Evolutionary conservation across 2,888 invertebrate genomes (phyloP).

Genomic region (Spilosoma lubricipeda): DNA sequence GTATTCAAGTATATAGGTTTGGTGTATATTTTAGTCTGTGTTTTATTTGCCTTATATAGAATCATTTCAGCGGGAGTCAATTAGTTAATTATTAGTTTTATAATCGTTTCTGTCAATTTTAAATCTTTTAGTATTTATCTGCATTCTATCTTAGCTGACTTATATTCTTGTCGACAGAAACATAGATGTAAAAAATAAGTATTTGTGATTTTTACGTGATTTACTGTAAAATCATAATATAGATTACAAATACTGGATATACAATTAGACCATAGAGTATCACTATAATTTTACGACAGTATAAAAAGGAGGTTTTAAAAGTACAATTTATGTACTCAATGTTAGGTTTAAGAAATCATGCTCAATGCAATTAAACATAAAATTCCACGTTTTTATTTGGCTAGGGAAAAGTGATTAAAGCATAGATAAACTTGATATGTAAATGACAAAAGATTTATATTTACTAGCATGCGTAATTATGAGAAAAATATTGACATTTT

Average conservation of each 20-base stretch:
- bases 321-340: slow-evolving; percentile 45
- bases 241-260: background rate
- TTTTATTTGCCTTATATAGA: slow-evolving; percentile 2
- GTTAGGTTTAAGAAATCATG: slow-evolving; percentile 1
- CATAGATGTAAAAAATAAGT: slow-evolving; percentile 6
- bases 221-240: slow-evolving; percentile 1
- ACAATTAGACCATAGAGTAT: background rate
- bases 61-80: slow-evolving; percentile 1
- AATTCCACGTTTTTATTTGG: background rate
- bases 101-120: background rate
- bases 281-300: slow-evolving; percentile 16
- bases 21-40: background rate
- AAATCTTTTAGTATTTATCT: background rate
- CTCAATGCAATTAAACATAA: slow-evolving; percentile 7
- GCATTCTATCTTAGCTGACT: background rate
- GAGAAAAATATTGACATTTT: background rate
- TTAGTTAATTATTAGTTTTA: background rate
- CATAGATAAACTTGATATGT: background rate
- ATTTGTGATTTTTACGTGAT: background rate
- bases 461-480: background rate
- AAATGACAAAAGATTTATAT: background rate
- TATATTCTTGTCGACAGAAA: slow-evolving; percentile 5
- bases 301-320: slow-evolving; percentile 31
- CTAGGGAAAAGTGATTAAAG: background rate
- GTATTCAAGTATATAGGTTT: slow-evolving; percentile 1